phyloP scores from a whole-genome alignment of 2,113 vertebrate genomes.

The Pampusana beccarii region DNA sequence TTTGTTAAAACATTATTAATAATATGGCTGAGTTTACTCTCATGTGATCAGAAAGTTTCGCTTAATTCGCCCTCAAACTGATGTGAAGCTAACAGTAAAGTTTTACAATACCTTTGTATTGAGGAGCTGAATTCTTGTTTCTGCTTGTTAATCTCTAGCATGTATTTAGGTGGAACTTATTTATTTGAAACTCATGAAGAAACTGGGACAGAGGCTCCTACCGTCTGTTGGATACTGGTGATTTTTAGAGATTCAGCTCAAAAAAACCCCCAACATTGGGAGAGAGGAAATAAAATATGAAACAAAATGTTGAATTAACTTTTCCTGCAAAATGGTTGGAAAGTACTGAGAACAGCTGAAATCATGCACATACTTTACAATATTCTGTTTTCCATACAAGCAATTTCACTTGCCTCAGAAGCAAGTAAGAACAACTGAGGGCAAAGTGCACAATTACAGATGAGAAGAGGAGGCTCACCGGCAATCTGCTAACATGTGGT shows the following conservation, averaged over 20 bases:
- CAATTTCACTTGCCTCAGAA: background rate
- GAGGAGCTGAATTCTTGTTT: background rate
- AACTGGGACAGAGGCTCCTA: background rate
- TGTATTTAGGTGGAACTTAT: background rate
- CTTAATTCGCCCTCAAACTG: background rate
- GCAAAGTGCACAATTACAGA: background rate
- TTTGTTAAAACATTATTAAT: background rate
- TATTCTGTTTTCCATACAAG: background rate
- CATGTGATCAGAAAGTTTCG: background rate
- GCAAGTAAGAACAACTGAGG: background rate
- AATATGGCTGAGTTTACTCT: background rate
- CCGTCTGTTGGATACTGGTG: background rate
- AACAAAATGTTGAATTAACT: background rate
- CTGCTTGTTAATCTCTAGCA: background rate
- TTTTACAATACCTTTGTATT: background rate
- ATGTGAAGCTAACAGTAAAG: background rate
- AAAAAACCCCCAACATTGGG: background rate
- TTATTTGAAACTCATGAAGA: background rate
- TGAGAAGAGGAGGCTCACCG: background rate
- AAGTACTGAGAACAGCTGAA: background rate
- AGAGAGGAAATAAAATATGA: background rate
- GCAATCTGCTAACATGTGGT: constrained; percentile 49
- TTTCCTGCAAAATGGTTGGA: background rate
- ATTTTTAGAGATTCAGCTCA: background rate
- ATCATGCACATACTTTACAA: background rate